These are phyloP conservation scores for Chesias legatella DNA, from an alignment of 2,888 invertebrate species.

Conservation along the genomic window DNA sequence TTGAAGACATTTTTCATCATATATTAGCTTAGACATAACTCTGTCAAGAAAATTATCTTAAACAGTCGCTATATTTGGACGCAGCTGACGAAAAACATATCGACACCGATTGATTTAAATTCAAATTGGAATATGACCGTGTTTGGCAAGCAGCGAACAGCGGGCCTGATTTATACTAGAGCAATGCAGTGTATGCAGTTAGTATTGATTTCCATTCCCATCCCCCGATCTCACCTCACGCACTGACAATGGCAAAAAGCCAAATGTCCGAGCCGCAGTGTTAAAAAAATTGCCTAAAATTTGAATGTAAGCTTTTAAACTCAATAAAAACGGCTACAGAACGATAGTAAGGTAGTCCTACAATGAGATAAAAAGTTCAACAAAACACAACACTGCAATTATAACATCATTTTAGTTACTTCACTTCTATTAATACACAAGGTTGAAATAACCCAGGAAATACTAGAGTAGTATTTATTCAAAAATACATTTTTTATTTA, in stretches of 20 bases:
- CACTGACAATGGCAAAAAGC: slow-evolving; percentile 70
- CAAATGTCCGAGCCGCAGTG: slow-evolving; percentile 44
- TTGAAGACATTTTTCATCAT: too few species aligned
- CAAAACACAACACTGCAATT: too few species aligned
- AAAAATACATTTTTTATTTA: too few species aligned
- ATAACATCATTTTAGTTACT: too few species aligned
- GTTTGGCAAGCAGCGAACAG: slow-evolving; percentile 67
- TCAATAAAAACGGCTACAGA: too few species aligned
- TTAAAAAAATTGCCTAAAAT: slow-evolving; percentile 1
- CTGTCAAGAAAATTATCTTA: background rate
- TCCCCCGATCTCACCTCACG: slow-evolving; percentile 69
- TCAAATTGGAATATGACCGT: slow-evolving; percentile 23
- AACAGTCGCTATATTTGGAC: background rate
- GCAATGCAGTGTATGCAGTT: slow-evolving; percentile 81
- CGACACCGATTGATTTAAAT: slow-evolving; percentile 15
- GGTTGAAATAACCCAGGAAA: too few species aligned
- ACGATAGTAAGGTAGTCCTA: too few species aligned
- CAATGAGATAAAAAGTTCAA: too few species aligned
- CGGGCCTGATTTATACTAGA: slow-evolving; percentile 76
- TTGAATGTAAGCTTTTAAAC: background rate
- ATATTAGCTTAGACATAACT: too few species aligned
- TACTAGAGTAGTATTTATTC: too few species aligned
- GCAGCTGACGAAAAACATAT: slow-evolving; percentile 25
- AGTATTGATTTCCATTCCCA: slow-evolving; percentile 80
- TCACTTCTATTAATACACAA: too few species aligned